Base-by-base conservation (phyloP, 2,797 vertebrate species). In the Aeoliscus strigatus region DNA sequence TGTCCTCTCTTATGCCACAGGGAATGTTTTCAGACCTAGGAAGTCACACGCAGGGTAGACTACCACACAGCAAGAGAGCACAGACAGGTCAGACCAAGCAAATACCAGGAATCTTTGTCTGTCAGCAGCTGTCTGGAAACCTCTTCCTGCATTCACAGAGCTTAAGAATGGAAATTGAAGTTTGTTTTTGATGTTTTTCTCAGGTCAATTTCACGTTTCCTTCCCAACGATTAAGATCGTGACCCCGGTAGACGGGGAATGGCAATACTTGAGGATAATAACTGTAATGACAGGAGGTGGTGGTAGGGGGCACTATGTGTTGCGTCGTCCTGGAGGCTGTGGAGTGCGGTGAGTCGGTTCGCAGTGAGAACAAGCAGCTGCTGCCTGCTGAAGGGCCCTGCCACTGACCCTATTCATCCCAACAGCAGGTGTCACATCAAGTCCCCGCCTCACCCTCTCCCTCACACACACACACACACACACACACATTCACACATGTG, bases 391-490 rank as follows among this genome's bases (percentile, higher is more conserved):
- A 62, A 74, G 84, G 75, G 81, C 72, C 80, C 82, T 75, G 78
- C 82, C 74, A 79, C 82, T 86, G 82, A 87, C 86, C 81, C 80
- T 83, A 89, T 89, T 88, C 83, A 88, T 82, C 82, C 80, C 81
- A 84, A 57, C 86, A 87, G 88, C 86, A 89, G 88, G 88, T 89
- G 88, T 88, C 84, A 82, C 82, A 66, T 55, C 75, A 52, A 76
- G 75, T 77, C 80, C 77, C 78, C 75, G 59, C 77, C 66, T 77
- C 60, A 39, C 45, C 60, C 63, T 34, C 65, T 6, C 52, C 11
- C 72, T 37, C 72, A 33, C 40, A 26, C 54, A 44, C 32, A 39
- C 36, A 50, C 58, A 66, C 64, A 72, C 67, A 72, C 73, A 66
- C 63, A 59, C 39, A 36, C 43, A 51, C 11, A 55, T 10, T 45